These are phyloP conservation scores for Cettia cetti DNA, from an alignment of 2,113 vertebrate genomes.

Conservation along the genomic window DNA sequence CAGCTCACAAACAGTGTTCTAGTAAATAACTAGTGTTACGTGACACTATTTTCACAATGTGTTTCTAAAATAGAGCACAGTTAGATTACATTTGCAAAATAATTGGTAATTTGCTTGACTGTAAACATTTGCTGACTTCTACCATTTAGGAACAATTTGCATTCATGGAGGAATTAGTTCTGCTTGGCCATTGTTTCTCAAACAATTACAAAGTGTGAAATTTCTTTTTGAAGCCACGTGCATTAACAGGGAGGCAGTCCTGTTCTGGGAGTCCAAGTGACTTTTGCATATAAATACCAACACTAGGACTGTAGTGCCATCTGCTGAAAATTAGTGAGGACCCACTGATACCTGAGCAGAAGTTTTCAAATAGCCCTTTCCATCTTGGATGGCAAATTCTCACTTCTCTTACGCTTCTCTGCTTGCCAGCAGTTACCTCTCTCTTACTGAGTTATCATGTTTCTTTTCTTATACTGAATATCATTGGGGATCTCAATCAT, in stretches of 20 bases:
- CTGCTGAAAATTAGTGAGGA: slow-evolving; percentile 64
- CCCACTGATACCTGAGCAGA: not conserved
- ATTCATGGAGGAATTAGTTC: not conserved
- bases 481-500: not conserved
- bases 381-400: not conserved
- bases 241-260: not conserved
- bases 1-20: not conserved
- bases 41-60: not conserved
- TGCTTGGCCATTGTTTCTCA: not conserved
- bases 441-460: not conserved
- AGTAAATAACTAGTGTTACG: not conserved
- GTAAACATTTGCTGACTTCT: not conserved
- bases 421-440: not conserved
- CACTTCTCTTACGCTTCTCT: not conserved
- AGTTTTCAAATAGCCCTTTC: not conserved
- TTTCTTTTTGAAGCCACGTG: not conserved
- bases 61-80: not conserved
- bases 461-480: not conserved
- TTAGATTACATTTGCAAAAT: not conserved
- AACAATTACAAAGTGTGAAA: not conserved
- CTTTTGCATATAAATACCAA: not conserved
- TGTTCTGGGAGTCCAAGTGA: not conserved
- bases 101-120: not conserved
- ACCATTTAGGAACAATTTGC: not conserved
- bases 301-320: slow-evolving; percentile 64